Evolutionary conservation across 2,113 vertebrate genomes (phyloP), one percentile per base, ranked within the genome.

Genomic region (Chamaea fasciata): DNA sequence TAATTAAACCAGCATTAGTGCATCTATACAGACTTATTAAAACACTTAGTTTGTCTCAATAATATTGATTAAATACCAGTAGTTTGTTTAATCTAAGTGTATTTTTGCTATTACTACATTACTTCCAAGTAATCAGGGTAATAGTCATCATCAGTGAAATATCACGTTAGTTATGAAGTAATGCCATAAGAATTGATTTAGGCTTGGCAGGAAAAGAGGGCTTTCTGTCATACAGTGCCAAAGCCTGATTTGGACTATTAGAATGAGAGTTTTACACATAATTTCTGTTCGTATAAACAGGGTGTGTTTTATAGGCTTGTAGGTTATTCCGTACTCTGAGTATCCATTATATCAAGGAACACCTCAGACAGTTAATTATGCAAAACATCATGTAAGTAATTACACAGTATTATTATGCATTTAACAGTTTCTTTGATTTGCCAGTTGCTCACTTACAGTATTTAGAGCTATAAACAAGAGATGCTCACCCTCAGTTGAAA

Each of bases 151-250:
- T 98, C 97, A 98, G 98, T 98, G 98, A 99, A 98, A 98, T 99
- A 99, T 95, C 97, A 96, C 78, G 88, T 98, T 97, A 98, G 98
- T 99, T 99, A 98, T 98, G 98, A 98, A 97, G 98, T 99, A 99
- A 99, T 99, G 98, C 98, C 98, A 98, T 99, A 99, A 99, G 98
- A 98, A 99, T 99, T 99, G 99, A 99, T 99, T 98, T 98, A 97
- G 90, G 79, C 97, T 97, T 98, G 97, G 96, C 97, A 97, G 90
- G 95, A 94, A 89, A 82, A 81, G 95, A 96, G 93, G 83, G 68
- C 71, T 89, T 87, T 97, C 79, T 71, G 92, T 97, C 96, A 89
- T 89, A 69, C 3, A 79, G 52, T 95, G 95, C 94, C 96, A 96
- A 96, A 97, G 78, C 90, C 64, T 0, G n/a, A 92, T 94, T 95